Evolutionary conservation across 2,797 vertebrate genomes (phyloP), one percentile per base, ranked within the genome.

Genomic region (Paguma larvata): DNA sequence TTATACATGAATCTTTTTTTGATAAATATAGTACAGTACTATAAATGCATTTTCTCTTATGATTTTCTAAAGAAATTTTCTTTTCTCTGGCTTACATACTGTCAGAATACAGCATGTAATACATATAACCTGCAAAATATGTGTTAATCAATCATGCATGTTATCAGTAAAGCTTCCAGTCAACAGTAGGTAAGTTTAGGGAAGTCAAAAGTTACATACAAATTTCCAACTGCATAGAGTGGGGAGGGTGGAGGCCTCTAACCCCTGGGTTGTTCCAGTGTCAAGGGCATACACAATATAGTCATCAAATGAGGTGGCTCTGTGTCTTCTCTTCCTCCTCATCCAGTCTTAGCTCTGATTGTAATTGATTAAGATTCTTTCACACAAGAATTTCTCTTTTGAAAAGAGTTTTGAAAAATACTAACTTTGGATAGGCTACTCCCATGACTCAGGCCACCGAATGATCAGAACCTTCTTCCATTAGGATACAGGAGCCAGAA

Each of bases 351-450:
- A 34, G 15, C 34, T 89, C 75, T 79, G 59, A 63, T 94, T 93
- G 82, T 92, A 67, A 80, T 56, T 56, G 53, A 83, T 82, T 95
- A 78, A 18, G 25, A 44, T 77, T 80, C 65, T 86, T 93, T 82
- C 14, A 63, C 62, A 63, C 3, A 44, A 88, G 79, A 92, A 83
- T 90, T 96, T 89, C 13, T 12, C 32, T 92, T 95, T 46, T 90
- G 68, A 79, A 84, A 85, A 77, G 25, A 5, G 1, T 2, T 75
- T 56, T 92, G 80, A 48, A 53, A 62, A 83, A 6, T 34, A 23
- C 65, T 84, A 63, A 30, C 63, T 89, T 84, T 92, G 80, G 63
- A 38, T 5, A 94, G 27, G 34, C 44, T 63, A 19, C 1, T 25
- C 78, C n/a, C 23, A 65, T 72, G 27, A 4, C 41, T 89, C 32